Percentiles rank a stretch among this genome's conserved stretches.
These are phyloP conservation scores for Anhinga anhinga DNA, from an alignment of 2,113 vertebrate genomes.

Conservation along the genomic window DNA sequence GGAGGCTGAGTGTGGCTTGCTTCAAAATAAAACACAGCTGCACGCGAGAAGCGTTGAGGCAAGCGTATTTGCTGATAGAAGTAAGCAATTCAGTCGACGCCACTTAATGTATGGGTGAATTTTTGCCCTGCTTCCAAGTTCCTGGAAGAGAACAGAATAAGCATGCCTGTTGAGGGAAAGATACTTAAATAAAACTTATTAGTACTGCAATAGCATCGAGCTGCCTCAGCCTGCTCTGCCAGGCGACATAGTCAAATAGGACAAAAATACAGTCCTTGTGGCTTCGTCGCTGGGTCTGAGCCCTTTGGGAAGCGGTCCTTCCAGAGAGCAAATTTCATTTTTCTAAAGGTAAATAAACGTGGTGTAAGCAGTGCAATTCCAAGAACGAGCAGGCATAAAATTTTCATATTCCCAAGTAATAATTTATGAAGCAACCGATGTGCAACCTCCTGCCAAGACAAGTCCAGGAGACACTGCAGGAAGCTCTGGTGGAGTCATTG, in stretches of 20 bases:
- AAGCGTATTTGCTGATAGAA: neutral
- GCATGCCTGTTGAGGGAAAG: neutral
- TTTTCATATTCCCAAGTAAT: neutral
- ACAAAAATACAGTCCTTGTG: neutral
- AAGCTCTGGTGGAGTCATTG: neutral
- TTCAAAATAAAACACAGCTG: neutral
- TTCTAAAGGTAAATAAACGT: neutral
- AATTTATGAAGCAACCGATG: neutral
- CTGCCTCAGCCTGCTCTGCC: neutral
- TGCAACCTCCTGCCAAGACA: neutral
- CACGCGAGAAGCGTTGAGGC: neutral
- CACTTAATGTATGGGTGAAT: fast-evolving
- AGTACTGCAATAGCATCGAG: neutral
- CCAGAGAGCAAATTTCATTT: neutral
- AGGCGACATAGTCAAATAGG: fast-evolving
- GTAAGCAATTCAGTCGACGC: fast-evolving
- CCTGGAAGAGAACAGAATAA: neutral
- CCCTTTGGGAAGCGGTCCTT: neutral
- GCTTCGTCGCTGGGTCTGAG: neutral
- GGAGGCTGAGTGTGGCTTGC: neutral
- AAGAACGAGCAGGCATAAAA: neutral
- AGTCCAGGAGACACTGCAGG: neutral
- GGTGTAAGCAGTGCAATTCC: neutral
- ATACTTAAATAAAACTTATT: neutral
- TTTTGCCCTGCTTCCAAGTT: neutral